These are phyloP conservation scores for Lophochroa leadbeateri DNA, from an alignment of 2,113 vertebrate species.

Conservation along the genomic window DNA sequence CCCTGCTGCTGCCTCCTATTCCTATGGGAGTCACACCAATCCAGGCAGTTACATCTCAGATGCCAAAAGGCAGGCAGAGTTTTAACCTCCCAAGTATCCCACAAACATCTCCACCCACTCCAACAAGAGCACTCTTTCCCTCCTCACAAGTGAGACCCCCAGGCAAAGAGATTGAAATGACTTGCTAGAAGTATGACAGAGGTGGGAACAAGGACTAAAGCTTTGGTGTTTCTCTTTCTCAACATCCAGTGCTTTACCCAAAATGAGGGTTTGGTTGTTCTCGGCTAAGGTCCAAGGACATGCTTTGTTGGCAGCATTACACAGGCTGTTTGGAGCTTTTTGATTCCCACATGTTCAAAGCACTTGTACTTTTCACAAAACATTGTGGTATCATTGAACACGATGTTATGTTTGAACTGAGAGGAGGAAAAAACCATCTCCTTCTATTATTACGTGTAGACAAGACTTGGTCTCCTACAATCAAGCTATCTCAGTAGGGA, in stretches of 20 bases:
- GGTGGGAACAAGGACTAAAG: neutral
- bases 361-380: conserved; percentile 48
- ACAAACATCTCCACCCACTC: neutral
- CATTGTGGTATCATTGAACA: conserved; percentile 26
- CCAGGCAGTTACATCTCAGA: neutral
- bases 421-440: neutral
- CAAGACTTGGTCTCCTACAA: neutral
- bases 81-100: neutral
- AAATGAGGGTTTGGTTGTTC: conserved; percentile 37
- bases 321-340: conserved; percentile 27
- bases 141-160: neutral
- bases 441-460: neutral
- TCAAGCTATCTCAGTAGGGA: neutral
- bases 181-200: neutral
- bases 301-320: conserved; percentile 8
- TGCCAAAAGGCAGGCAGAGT: neutral
- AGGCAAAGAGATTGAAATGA: neutral
- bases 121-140: neutral
- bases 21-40: neutral
- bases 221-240: neutral
- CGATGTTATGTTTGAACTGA: neutral
- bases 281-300: conserved; percentile 32
- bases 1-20: neutral
- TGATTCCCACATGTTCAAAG: conserved; percentile 35
- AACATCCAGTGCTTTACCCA: neutral